Evolutionary conservation across 1,140 invertebrate genomes (phyloP), one percentile per base, ranked within the genome.

Genomic region (Episyrphus balteatus): DNA sequence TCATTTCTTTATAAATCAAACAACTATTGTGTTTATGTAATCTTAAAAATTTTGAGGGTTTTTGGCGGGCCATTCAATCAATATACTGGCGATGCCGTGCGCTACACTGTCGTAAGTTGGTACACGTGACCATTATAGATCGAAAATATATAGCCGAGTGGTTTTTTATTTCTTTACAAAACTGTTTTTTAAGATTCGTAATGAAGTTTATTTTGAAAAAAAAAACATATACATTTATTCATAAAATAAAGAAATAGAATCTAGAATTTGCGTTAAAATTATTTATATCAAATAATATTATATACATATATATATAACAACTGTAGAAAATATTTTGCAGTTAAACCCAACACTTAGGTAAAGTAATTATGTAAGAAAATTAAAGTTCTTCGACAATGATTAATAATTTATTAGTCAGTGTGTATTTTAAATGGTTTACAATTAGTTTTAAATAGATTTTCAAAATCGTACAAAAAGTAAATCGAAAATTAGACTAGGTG

Each of bases 81-180:
- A 54, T 66, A 52, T 62, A 64, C 60, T 66, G 64, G 63, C 64
- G 63, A 52, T 66, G 61, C 57, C 64, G 64, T 53, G 51, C 59
- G 51, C 53, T 66, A 51, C 62, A 65, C 41, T 63, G 56, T 66
- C 58, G 64, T 66, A 66, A 66, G 64, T 66, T 49, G 18, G 53
- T 56, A 52, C 50, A 26, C 8, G 21, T 26, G 21, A 26, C 21
- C 21, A 26, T 26, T 26, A 26, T 26, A 26, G 21, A 26, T 26
- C 21, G 21, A 26, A 26, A 26, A 3, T 26, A 26, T 41, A 12
- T 36, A n/a, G 12, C 14, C 14, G 14, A 36, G 14, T 36, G 12
- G 5, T 36, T 15, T 36, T 36, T n/a, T 51, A 48, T 59, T 57
- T 48, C 55, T 54, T 50, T 48, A 15, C 30, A 37, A 50, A 19